A percentile compares a stretch with the other conserved stretches of the same genome.
Evolutionary conservation across 2,113 vertebrate species (phyloP).

Genomic region (Pogonocichla stellata): DNA sequence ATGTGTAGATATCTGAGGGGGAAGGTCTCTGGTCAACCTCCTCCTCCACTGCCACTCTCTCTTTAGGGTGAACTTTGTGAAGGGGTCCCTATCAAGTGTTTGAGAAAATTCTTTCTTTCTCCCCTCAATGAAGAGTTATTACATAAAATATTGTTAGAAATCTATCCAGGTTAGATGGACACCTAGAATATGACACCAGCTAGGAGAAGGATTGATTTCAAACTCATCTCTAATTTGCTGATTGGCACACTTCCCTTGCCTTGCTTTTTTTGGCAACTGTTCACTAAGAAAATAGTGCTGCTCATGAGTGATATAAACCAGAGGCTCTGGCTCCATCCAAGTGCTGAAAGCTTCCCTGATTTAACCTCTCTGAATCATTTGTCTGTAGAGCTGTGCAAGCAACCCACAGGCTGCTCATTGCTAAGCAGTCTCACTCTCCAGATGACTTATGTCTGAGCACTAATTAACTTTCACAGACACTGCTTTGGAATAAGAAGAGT

Average conservation of each 20-base stretch:
- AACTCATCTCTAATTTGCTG: neutral
- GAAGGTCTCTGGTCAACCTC: neutral
- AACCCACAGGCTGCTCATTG: neutral
- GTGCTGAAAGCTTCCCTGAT: neutral
- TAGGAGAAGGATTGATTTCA: neutral
- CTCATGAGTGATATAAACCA: neutral
- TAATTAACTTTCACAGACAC: neutral
- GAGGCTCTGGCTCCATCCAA: neutral
- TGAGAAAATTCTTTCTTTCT: neutral
- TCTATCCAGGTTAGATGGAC: neutral
- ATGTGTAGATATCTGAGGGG: accelerated
- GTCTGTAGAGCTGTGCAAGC: neutral
- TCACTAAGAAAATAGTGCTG: neutral
- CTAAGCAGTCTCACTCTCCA: neutral
- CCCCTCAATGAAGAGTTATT: neutral
- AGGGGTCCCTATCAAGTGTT: neutral
- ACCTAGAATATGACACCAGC: neutral
- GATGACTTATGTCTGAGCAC: neutral
- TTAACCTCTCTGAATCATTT: neutral
- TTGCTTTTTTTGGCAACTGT: neutral
- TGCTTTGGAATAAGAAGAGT: neutral
- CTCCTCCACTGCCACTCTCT: neutral
- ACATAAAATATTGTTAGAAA: neutral
- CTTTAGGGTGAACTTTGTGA: neutral
- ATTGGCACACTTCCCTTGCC: neutral